Evolutionary conservation across 1,140 invertebrate species (phyloP), one percentile per base, ranked within the genome.

Genomic region (Phthorimaea operculella): DNA sequence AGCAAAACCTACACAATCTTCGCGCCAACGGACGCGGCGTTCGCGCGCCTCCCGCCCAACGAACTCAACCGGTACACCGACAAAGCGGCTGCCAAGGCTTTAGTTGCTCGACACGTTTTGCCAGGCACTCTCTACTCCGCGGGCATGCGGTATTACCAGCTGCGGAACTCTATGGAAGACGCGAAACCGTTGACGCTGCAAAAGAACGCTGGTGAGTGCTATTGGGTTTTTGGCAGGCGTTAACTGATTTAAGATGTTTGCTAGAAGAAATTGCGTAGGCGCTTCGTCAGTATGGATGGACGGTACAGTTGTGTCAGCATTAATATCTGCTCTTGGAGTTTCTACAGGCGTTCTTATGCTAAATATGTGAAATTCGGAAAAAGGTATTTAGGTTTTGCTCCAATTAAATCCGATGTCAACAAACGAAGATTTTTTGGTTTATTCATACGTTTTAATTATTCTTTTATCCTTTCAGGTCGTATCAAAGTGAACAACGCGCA

Each of bases 111-210:
- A 55, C 94, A 96, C 72, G 85, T 95, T 18, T 87, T 93, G 62
- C 88, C 91, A 5, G 92, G 92, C 4, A 92, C 92, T 9, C 82
- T 94, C 4, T 95, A 93, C 84, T 92, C 91, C 11, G 92, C 92
- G 1, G 93, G 93, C 15, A 94, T 95, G 92, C 87, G 91, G 59
- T 94, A 93, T 83, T 95, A 94, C 76, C 92, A 94, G 80, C 91
- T 94, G 16, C 89, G 90, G 68, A 92, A 94, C 68, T 92, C 90
- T 56, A 87, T 95, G 80, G 86, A 88, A 67, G 77, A 89, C 64
- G 85, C 89, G 55, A 86, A 89, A 67, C 90, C 87, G 36, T 88
- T 91, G 49, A 93, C 89, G 63, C 86, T 92, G 60, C 92, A 92
- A 69, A 95, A 94, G 87, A 92, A 91, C 60, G 89, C 90, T 54